Percentiles rank a stretch among this genome's conserved stretches.
These are phyloP conservation scores for Amiota minor DNA, from an alignment of 2,888 invertebrate species.

Conservation along the genomic window DNA sequence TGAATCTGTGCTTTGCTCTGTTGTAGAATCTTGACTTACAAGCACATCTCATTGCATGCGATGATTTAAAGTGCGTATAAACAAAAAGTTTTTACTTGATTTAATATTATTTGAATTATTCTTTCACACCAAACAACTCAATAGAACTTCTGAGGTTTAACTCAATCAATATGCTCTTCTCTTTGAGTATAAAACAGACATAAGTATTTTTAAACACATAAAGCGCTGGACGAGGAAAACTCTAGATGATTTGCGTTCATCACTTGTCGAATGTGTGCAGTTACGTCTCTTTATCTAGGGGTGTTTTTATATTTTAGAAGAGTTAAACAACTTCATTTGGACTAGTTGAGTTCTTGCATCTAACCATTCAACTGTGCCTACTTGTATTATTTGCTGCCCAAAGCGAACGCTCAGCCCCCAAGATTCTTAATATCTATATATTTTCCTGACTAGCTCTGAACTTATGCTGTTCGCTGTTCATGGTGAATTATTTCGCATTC, in stretches of 20 bases:
- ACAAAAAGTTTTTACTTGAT: not conserved
- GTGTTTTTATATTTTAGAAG: slow-evolving; percentile 66
- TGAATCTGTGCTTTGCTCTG: slow-evolving; percentile 61
- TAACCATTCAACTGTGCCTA: slow-evolving; percentile 70
- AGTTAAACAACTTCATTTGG: slow-evolving; percentile 71
- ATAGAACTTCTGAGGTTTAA: slow-evolving; percentile 45
- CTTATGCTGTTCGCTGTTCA: slow-evolving; percentile 69
- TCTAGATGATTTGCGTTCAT: slow-evolving; percentile 37
- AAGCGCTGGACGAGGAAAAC: not conserved
- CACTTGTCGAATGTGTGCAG: slow-evolving; percentile 66
- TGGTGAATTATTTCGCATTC: slow-evolving; percentile 63
- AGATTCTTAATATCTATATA: slow-evolving; percentile 66
- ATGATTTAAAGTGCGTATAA: slow-evolving; percentile 53
- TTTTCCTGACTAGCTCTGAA: slow-evolving; percentile 62
- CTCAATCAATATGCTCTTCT: slow-evolving; percentile 61
- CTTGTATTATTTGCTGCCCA: slow-evolving; percentile 69
- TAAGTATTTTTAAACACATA: slow-evolving; percentile 36
- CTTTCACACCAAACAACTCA: not conserved
- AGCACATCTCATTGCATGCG: slow-evolving; percentile 55
- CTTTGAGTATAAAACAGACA: slow-evolving; percentile 55
- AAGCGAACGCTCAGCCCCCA: slow-evolving; percentile 53
- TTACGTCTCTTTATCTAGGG: slow-evolving; percentile 70
- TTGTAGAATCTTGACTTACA: slow-evolving; percentile 69
- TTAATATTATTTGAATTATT: not conserved
- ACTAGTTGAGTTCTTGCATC: slow-evolving; percentile 70